Conservation (phyloP, 2,113 vertebrate species). For the Percina caprodes region DNA sequence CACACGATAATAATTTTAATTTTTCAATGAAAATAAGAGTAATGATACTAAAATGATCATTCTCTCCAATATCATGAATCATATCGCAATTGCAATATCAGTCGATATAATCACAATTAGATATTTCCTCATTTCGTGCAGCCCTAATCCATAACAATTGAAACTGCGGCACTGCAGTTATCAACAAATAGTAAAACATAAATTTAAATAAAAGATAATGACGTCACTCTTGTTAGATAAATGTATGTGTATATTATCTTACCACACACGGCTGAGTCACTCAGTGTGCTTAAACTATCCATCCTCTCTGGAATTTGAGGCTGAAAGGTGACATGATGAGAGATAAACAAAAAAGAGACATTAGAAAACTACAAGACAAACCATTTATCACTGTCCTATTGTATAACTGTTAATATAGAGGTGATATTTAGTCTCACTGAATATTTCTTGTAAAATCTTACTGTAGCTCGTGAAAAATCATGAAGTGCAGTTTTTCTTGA, state of each 20-base stretch:
- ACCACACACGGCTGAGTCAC: conserved; percentile 85
- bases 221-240: not conserved
- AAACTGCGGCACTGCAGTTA: not conserved
- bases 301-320: conserved; percentile 87
- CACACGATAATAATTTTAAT: too few relatives aligned
- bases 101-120: too few relatives aligned
- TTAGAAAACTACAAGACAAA: not conserved
- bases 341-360: conserved; percentile 15
- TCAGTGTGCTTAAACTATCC: conserved; percentile 85
- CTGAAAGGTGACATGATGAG: conserved; percentile 57
- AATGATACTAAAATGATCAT: too few relatives aligned
- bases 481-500: not conserved
- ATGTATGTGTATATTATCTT: conserved; percentile 49
- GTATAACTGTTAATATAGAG: not conserved
- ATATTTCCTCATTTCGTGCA: too few relatives aligned
- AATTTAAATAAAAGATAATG: conserved; percentile 4
- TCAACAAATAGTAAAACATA: not conserved
- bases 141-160: conserved; percentile 17
- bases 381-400: conserved; percentile 3
- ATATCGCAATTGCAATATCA: too few relatives aligned
- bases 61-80: too few relatives aligned
- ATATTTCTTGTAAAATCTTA: not conserved
- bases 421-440: not conserved
- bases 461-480: not conserved
- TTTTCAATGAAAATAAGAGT: too few relatives aligned